Base-by-base conservation (phyloP, 2,888 invertebrate genomes). In the Pammene aurita region DNA sequence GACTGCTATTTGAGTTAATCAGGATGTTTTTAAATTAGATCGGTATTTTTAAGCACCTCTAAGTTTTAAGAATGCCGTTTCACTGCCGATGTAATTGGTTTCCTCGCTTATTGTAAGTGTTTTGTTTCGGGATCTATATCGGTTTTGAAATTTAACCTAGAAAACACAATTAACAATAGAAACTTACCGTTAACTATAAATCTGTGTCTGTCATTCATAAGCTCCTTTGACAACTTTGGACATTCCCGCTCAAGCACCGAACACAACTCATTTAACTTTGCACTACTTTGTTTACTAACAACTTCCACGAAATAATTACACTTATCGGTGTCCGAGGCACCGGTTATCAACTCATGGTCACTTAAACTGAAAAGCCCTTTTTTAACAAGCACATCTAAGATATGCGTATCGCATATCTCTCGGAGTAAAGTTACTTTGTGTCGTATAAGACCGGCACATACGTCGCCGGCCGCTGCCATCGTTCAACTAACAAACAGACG, bases 301-400 rank as follows among this genome's bases (percentile, higher is more conserved):
- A 94, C 88, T 77, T 94, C 94, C 72, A 94, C 93, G 76, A 94
- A 93, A 83, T 92, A 93, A 80, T 92, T 89, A 79, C 94, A 94
- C 86, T 94, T 94, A 74, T 93, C 93, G 79, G 85, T 83, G 67
- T 92, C 91, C 58, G 82, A 77, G 34, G 91, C 90, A 83, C 90
- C 84, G 11, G 89, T 87, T 74, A 93, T 88, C 72, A 86, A 88
- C 84, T 95, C 94, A 75, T 94, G 93, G 77, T 95, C 94, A 76
- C 93, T 93, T 73, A 94, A 88, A 78, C 90, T 94, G 72, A 95
- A 92, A 73, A 95, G 92, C 61, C 94, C 94, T 79, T 94, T 95
- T 81, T 95, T 95, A 66, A 95, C 94, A 70, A 95, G 89, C 73
- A 94, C 93, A 72, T 94, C 93, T 75, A 95, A 80, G 63, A 95